phyloP scores from a whole-genome alignment of 2,113 vertebrate species.

The Gyps fulvus region DNA sequence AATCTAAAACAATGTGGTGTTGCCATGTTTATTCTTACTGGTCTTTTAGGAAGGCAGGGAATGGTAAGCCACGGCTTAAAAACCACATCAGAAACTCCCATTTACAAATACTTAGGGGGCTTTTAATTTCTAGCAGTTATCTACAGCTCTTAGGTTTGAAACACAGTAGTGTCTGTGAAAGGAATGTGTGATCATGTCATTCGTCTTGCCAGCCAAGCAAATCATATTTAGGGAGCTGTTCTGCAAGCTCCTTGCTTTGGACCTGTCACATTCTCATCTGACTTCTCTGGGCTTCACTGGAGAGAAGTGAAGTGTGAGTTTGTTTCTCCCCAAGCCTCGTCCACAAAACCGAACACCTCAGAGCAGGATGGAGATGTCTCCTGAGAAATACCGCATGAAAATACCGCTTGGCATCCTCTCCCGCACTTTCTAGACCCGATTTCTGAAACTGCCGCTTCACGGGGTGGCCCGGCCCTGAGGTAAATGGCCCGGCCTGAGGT shows the following conservation, averaged over 20 bases:
- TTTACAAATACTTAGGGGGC: background rate
- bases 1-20: background rate
- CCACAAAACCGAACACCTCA: background rate
- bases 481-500: background rate
- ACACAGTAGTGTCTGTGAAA: background rate
- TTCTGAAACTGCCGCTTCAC: background rate
- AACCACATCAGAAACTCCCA: background rate
- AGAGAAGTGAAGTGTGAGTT: background rate
- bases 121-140: background rate
- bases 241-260: background rate
- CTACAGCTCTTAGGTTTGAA: background rate
- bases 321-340: background rate
- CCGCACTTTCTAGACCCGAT: background rate
- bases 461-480: background rate
- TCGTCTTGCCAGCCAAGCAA: background rate
- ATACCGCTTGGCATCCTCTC: background rate
- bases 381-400: background rate
- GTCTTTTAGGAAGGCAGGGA: background rate
- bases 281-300: background rate
- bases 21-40: background rate
- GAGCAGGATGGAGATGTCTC: background rate
- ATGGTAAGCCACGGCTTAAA: background rate
- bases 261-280: background rate
- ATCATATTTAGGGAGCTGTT: background rate
- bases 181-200: background rate